Base-by-base conservation (phyloP, 1,140 invertebrate genomes). In the Sycobia sp. region DNA sequence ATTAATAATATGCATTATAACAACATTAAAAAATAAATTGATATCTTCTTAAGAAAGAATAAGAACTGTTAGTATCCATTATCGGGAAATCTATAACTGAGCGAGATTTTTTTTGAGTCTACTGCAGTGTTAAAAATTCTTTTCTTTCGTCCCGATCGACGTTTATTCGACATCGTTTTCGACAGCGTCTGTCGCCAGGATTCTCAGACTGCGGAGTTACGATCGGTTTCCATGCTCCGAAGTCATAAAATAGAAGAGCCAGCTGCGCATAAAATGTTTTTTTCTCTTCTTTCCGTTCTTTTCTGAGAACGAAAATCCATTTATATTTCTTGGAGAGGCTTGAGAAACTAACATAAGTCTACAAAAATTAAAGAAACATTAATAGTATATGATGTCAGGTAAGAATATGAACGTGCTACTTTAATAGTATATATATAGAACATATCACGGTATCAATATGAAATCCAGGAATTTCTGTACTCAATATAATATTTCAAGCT, bases 121-220 rank as follows among this genome's bases (percentile, higher is more conserved):
- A 41, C 2, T 27, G 14, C 4, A 20, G 20, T 25, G 16, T 57
- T 46, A 20, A 47, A 34, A 27, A 27, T n/a, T n/a, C 9, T 59
- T 58, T 50, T 59, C 20, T 16, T 46, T 25, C 8, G 18, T 16
- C n/a, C 13, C 23, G 18, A 34, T 57, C 29, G 41, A n/a, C 10
- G 23, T 44, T 32, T n/a, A 59, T n/a, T n/a, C n/a, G n/a, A n/a
- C n/a, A n/a, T n/a, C n/a, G n/a, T n/a, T n/a, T 50, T 59, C 36
- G 46, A 53, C 23, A 43, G 23, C 38, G 29, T 23, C 38, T 53
- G 50, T 54, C 32, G 59, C 59, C 18, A n/a, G n/a, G 32, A 54
- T 62, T 62, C 60, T 55, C 60, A 55, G 51, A 34, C 29, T 55
- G 14, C 16, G 16, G 43, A 62, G 13, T 56, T 62, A 56, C 60